These are phyloP conservation scores for Rhinogobio ventralis DNA, from an alignment of 2,797 vertebrate genomes.

Conservation along the genomic window DNA sequence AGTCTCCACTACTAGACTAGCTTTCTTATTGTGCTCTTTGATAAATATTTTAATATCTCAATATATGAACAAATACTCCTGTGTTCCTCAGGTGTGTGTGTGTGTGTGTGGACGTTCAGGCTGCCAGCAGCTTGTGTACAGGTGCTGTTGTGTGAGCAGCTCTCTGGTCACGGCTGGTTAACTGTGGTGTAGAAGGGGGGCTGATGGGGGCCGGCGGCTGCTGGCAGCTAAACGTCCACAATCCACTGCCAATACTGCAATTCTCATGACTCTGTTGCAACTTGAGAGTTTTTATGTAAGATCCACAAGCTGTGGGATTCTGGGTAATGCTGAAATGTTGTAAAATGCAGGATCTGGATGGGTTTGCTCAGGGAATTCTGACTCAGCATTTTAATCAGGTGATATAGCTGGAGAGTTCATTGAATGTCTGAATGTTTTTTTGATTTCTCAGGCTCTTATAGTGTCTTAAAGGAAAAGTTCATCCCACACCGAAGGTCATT, in stretches of 20 bases:
- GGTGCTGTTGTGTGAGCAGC: slow-evolving; percentile 69
- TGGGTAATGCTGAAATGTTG: background rate
- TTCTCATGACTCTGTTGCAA: slow-evolving; percentile 15
- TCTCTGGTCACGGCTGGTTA: slow-evolving; percentile 61
- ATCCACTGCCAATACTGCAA: slow-evolving; percentile 35
- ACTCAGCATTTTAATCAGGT: slow-evolving; percentile 12
- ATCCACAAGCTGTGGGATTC: slow-evolving; percentile 18
- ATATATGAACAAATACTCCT: slow-evolving; percentile 74
- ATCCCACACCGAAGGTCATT: no score
- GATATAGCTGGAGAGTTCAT: background rate
- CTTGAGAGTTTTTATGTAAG: slow-evolving; percentile 6
- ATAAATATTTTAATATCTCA: slow-evolving; percentile 76
- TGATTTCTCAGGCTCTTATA: background rate
- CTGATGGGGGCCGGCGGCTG: slow-evolving; percentile 32
- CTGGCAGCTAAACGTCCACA: slow-evolving; percentile 45
- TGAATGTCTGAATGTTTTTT: background rate
- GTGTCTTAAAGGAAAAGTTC: background rate
- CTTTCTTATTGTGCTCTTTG: slow-evolving; percentile 55
- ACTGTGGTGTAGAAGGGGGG: slow-evolving; percentile 52
- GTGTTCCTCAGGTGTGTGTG: slow-evolving; percentile 76
- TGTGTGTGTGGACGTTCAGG: slow-evolving; percentile 66
- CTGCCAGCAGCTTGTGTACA: slow-evolving; percentile 65
- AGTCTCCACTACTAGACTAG: slow-evolving; percentile 52
- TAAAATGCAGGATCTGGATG: slow-evolving; percentile 10
- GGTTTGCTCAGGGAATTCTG: background rate